Percentiles rank a stretch among this genome's conserved stretches.
Conservation (phyloP, 2,888 invertebrate species). For the Cryptus armator region DNA sequence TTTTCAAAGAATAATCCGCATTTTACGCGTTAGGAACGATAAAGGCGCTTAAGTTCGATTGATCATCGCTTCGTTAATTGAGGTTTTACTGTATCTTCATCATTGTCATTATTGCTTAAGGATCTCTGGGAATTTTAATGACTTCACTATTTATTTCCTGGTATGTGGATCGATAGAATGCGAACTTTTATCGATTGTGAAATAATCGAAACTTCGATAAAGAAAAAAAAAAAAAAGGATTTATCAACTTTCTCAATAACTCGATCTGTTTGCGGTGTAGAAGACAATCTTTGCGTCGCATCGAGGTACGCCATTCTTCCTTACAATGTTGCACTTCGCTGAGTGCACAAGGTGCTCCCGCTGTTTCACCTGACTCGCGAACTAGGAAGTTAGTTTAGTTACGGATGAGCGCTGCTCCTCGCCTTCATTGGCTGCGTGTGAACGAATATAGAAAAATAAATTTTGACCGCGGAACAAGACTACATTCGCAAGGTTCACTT, state of each 20-base stretch:
- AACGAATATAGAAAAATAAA: slow-evolving; percentile 22
- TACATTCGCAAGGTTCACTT: background rate
- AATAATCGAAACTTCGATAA: too few species aligned
- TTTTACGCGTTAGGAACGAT: too few species aligned
- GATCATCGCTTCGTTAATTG: too few species aligned
- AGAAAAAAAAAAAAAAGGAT: background rate
- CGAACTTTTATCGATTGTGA: too few species aligned
- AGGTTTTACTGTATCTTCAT: background rate
- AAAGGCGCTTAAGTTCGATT: too few species aligned
- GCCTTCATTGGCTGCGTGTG: slow-evolving; percentile 28
- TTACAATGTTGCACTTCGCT: slow-evolving; percentile 18
- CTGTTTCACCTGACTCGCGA: background rate
- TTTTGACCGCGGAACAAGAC: slow-evolving; percentile 11
- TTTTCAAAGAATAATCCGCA: too few species aligned
- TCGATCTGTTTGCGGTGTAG: too few species aligned
- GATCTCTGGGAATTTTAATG: background rate
- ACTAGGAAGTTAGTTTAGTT: slow-evolving; percentile 55
- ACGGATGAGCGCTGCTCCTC: slow-evolving; percentile 62
- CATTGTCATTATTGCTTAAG: background rate
- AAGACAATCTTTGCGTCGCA: too few species aligned
- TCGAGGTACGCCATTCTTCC: background rate
- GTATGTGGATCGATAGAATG: background rate
- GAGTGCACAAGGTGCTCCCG: background rate
- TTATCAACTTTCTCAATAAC: background rate
- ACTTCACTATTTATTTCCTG: background rate